A percentile compares a stretch with the other conserved stretches of the same genome.
Conservation (phyloP, 2,113 vertebrate species). For the Notarius lentiginosus region DNA sequence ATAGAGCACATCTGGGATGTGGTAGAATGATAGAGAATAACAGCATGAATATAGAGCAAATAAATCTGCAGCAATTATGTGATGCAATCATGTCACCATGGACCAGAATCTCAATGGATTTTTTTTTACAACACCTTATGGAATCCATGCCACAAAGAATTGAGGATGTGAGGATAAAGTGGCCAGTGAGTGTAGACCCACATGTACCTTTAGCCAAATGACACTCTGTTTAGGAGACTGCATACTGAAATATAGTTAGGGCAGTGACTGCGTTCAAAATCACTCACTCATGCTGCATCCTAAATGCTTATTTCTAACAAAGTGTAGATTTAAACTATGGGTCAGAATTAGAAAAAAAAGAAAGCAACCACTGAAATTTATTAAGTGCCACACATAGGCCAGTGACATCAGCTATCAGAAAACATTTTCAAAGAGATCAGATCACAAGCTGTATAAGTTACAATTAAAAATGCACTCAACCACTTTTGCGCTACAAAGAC, state of each 20-base stretch:
- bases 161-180: background rate
- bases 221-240: background rate
- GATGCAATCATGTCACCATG: background rate
- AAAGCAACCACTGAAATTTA: background rate
- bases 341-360: background rate
- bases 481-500: background rate
- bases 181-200: background rate
- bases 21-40: background rate
- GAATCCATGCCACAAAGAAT: background rate
- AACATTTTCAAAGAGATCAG: background rate
- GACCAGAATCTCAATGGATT: background rate
- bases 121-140: background rate
- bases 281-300: background rate
- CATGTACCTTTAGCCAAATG: constrained; percentile 2
- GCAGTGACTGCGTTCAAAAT: background rate
- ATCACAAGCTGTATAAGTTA: background rate
- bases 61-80: background rate
- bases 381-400: background rate
- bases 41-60: background rate
- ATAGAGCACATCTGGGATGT: background rate
- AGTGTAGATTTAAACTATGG: background rate
- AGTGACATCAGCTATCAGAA: background rate
- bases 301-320: background rate
- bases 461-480: background rate
- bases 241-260: background rate